Evolutionary conservation across 2,797 vertebrate species (phyloP).

Genomic region (Eptatretus atami): DNA sequence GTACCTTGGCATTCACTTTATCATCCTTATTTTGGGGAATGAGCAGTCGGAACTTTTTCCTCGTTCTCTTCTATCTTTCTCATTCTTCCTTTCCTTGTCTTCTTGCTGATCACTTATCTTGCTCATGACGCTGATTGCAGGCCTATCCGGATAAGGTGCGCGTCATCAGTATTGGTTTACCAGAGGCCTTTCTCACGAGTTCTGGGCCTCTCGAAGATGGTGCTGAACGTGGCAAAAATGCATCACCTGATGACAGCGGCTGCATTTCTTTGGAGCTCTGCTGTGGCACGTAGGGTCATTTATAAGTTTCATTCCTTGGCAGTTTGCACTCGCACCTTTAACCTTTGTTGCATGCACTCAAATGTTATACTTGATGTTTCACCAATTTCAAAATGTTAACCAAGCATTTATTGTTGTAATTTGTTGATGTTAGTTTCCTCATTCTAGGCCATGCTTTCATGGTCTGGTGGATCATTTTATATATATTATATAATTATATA

Average conservation of each 20-base stretch:
- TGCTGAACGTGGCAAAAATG: too few relatives aligned
- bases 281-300: conserved; percentile 53
- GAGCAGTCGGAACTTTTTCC: conserved; percentile 9
- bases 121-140: conserved; percentile 14
- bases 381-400: too few relatives aligned
- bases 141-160: conserved; percentile 59
- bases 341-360: too few relatives aligned
- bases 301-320: too few relatives aligned
- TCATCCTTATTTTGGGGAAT: neutral
- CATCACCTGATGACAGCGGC: conserved; percentile 8
- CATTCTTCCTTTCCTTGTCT: neutral
- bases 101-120: neutral
- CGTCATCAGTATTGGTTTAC: conserved; percentile 37
- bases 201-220: conserved; percentile 6
- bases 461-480: too few relatives aligned
- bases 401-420: too few relatives aligned
- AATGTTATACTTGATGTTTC: too few relatives aligned
- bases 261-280: conserved; percentile 58
- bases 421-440: too few relatives aligned
- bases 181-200: conserved; percentile 20
- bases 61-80: conserved; percentile 6
- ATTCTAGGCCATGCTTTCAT: too few relatives aligned
- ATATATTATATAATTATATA: too few relatives aligned
- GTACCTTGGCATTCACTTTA: neutral
- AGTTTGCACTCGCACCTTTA: too few relatives aligned